Base-by-base conservation (phyloP, 2,113 vertebrate species). In the Coreoperca whiteheadi region DNA sequence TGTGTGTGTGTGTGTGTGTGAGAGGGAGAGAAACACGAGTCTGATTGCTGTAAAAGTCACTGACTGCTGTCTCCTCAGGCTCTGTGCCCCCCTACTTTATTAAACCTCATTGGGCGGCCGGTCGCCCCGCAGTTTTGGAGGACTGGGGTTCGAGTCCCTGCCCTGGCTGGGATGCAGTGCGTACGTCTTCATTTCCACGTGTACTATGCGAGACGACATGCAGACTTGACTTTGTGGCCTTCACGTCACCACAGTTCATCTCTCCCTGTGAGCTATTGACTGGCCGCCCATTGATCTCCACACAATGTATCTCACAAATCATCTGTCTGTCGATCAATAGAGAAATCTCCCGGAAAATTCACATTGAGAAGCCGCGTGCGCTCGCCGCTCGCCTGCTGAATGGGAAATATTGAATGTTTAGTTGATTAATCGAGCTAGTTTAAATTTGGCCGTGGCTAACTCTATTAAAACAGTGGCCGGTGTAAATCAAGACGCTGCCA, bases 301-400 rank as follows among this genome's bases (percentile, higher is more conserved):
- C 90, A 96, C 96, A 98, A 97, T 97, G 98, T 98, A 97, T 98
- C 96, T 96, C 98, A 99, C 98, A 99, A 99, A 99, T 99, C 98
- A 99, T 99, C 97, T 96, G 96, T 96, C 96, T 96, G 94, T 92
- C 95, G 96, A 99, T 99, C 98, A 81, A 99, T 99, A 97, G 94
- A 97, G 98, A 99, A 98, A 99, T 97, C 97, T 99, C 96, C 97
- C 92, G 97, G 97, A 99, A 98, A 99, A 98, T 99, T 98, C 97
- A 97, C 97, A 97, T 97, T 97, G 97, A 97, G 93, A 97, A 97
- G 95, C 94, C 92, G 86, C 95, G 73, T 81, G 68, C 96, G 97
- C 97, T 97, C 95, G 94, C 95, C 93, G 76, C 73, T 65, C 39
- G 60, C 73, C 77, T 73, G 82, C 81, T 90, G 89, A 91, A 92